Percentiles rank a stretch among this genome's conserved stretches.
These are phyloP conservation scores for Sebastes vulpes DNA, from an alignment of 2,797 vertebrate genomes.

Conservation along the genomic window DNA sequence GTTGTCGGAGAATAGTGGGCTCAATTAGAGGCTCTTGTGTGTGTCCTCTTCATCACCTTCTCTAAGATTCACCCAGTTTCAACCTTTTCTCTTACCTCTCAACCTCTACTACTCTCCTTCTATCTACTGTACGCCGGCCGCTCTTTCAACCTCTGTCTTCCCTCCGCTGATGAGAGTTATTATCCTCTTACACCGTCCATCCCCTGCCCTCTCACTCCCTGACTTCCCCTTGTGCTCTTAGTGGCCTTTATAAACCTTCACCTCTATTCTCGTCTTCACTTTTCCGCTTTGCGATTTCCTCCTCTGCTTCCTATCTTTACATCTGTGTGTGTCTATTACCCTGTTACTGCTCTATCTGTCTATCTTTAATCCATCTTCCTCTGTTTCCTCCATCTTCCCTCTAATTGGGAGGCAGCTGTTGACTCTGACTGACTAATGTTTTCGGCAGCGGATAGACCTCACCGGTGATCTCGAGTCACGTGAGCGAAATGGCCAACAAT, in stretches of 20 bases:
- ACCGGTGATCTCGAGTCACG: conserved; percentile 41
- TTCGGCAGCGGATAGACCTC: conserved; percentile 55
- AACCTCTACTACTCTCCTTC: conserved; percentile 33
- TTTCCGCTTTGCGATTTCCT: conserved; percentile 36
- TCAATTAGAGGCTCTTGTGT: conserved; percentile 38
- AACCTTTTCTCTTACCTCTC: conserved; percentile 30
- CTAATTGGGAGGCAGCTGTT: conserved; percentile 68
- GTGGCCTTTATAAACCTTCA: conserved; percentile 33
- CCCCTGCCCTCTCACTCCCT: conserved; percentile 19
- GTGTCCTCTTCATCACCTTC: conserved; percentile 23
- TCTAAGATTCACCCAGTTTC: conserved; percentile 33
- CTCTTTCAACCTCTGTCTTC: conserved; percentile 43
- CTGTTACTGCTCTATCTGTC: conserved; percentile 6
- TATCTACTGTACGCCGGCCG: not conserved
- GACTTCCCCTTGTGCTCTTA: conserved; percentile 52
- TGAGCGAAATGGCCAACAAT: conserved; percentile 57
- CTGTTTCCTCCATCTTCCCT: conserved; percentile 4
- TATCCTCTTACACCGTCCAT: conserved; percentile 54
- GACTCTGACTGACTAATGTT: conserved; percentile 61
- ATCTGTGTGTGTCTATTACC: conserved; percentile 4
- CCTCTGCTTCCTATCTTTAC: conserved; percentile 13
- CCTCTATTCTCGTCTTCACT: conserved; percentile 7
- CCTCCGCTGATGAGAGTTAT: conserved; percentile 56
- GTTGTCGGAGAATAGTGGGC: conserved; percentile 18
- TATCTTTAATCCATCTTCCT: not conserved